These are phyloP conservation scores for Leistus spinibarbis DNA, from an alignment of 2,888 invertebrate species.

Conservation along the genomic window DNA sequence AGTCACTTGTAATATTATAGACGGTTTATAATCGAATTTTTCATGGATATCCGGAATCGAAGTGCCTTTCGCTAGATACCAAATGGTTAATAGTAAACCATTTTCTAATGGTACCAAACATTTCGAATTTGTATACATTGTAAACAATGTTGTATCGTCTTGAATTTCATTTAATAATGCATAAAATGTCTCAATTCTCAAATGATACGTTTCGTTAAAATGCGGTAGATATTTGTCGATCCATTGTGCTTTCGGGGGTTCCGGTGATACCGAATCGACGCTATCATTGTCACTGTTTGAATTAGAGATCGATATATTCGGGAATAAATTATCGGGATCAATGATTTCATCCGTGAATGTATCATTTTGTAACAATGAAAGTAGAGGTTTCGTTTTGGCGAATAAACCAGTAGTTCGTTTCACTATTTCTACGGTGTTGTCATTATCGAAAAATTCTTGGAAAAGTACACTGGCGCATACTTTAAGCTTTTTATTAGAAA, in stretches of 20 bases:
- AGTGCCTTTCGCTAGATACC: constrained; percentile 11
- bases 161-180: constrained; percentile 12
- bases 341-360: neutral
- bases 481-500: neutral
- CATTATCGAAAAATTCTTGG: neutral
- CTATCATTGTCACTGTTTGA: too few relatives aligned
- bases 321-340: neutral
- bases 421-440: neutral
- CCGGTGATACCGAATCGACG: neutral
- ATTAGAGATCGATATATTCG: neutral
- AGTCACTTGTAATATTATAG: neutral
- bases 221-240: neutral
- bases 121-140: neutral
- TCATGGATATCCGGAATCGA: neutral
- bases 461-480: neutral
- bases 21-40: neutral
- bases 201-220: neutral
- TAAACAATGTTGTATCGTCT: neutral
- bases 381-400: neutral
- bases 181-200: constrained; percentile 16
- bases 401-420: neutral
- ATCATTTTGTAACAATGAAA: neutral
- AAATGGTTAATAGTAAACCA: constrained; percentile 7
- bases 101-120: constrained; percentile 9
- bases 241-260: neutral